Evolutionary conservation across 2,888 invertebrate genomes (phyloP).

Genomic region (Eristalinus aeneus): DNA sequence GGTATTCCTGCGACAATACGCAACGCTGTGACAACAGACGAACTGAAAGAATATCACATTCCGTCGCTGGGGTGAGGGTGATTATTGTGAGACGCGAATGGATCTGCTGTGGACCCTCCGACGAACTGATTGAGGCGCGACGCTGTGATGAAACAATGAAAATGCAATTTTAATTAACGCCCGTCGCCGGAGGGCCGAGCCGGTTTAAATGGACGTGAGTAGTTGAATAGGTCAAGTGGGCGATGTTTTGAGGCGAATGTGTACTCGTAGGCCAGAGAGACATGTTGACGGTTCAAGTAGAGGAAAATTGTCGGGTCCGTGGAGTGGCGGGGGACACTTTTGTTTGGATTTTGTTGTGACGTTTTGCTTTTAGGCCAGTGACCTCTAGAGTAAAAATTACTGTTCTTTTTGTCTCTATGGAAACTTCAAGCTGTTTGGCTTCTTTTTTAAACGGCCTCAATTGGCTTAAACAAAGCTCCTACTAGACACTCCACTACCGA

Average conservation of each 20-base stretch:
- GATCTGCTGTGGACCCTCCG: neutral
- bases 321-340: no score
- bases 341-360: no score
- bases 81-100: neutral
- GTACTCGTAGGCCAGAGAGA: neutral
- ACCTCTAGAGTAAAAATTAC: no score
- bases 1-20: slow-evolving; percentile 18
- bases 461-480: no score
- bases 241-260: neutral
- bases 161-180: slow-evolving; percentile 48
- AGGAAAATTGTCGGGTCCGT: no score
- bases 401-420: no score
- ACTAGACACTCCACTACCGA: no score
- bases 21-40: neutral
- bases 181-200: neutral
- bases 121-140: neutral
- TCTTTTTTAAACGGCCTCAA: no score
- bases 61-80: slow-evolving; percentile 11
- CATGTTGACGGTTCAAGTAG: neutral
- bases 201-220: neutral
- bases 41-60: slow-evolving; percentile 43
- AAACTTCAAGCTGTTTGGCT: no score
- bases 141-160: slow-evolving; percentile 57
- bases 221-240: slow-evolving; percentile 16
- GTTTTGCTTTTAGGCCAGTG: no score